Percentiles rank a stretch among this genome's conserved stretches.
Evolutionary conservation across 2,113 vertebrate species (phyloP).

Genomic region (Peromyscus maniculatus): DNA sequence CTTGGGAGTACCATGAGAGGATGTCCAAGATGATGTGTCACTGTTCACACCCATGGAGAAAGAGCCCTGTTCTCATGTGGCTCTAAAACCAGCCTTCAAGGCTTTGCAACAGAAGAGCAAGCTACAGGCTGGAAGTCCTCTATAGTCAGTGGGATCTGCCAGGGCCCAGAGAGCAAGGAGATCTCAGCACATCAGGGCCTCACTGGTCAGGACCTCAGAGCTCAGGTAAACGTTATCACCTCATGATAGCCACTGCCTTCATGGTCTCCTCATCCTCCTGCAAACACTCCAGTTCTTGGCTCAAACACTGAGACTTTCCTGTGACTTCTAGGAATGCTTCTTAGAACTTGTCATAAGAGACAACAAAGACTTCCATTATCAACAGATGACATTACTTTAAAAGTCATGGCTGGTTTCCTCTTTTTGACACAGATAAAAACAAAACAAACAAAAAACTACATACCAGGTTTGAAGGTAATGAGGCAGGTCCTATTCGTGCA

Average conservation of each 20-base stretch:
- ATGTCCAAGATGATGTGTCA: neutral
- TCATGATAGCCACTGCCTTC: fast-evolving
- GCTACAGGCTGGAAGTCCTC: neutral
- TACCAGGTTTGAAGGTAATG: constrained; percentile 99
- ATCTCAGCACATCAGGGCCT: too few relatives aligned
- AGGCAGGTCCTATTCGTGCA: constrained; percentile 99
- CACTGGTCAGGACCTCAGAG: neutral
- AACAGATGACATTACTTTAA: neutral
- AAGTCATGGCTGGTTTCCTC: neutral
- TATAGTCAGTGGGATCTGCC: neutral
- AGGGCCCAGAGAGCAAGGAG: neutral
- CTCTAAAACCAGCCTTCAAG: neutral
- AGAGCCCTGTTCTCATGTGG: neutral
- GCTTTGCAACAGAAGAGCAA: neutral
- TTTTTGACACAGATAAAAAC: constrained; percentile 20
- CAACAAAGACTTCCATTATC: neutral
- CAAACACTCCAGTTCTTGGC: fast-evolving
- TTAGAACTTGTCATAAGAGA: neutral
- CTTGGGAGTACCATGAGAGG: too few relatives aligned
- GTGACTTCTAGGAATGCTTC: neutral
- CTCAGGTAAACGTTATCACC: too few relatives aligned
- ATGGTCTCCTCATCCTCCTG: neutral
- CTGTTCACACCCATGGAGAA: neutral
- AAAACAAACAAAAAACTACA: constrained; percentile 78
- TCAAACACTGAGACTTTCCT: neutral